These are phyloP conservation scores for Drosophila parthenogenetica DNA, from an alignment of 2,888 invertebrate genomes.

Conservation along the genomic window DNA sequence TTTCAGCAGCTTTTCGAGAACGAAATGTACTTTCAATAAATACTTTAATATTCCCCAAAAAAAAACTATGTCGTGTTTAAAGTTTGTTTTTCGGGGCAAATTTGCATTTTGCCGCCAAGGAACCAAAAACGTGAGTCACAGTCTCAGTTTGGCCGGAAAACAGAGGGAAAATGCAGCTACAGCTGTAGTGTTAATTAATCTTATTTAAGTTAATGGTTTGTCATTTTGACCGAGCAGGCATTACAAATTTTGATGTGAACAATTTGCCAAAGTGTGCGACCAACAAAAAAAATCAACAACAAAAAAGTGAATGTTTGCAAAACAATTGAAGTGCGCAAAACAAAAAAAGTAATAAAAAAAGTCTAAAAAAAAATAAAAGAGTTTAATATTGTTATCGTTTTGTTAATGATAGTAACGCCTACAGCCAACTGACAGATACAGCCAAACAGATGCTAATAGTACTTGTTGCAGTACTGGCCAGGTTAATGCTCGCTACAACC, in stretches of 20 bases:
- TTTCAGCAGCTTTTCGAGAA: slow-evolving; percentile 3
- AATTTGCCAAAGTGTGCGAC: slow-evolving; percentile 33
- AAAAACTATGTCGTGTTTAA: background rate
- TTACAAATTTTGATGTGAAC: slow-evolving; percentile 65
- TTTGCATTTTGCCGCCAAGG: slow-evolving; percentile 23
- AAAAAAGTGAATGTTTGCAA: slow-evolving; percentile 67
- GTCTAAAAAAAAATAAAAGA: slow-evolving; percentile 8
- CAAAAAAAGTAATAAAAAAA: background rate
- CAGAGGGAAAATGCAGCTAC: slow-evolving; percentile 40
- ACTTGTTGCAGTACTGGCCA: slow-evolving; percentile 27
- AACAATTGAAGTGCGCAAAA: slow-evolving; percentile 69
- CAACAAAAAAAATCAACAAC: slow-evolving; percentile 18
- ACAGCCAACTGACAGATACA: slow-evolving; percentile 29
- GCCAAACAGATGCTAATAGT: slow-evolving; percentile 41
- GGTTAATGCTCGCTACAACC: slow-evolving; percentile 78
- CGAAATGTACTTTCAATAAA: slow-evolving; percentile 50
- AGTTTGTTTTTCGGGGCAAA: slow-evolving; percentile 2
- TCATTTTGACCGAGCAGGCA: slow-evolving; percentile 59
- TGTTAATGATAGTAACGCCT: slow-evolving; percentile 77
- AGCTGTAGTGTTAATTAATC: slow-evolving; percentile 72
- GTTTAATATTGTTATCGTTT: slow-evolving; percentile 70
- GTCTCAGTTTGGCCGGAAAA: background rate
- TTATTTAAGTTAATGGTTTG: slow-evolving; percentile 72
- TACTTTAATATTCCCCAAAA: slow-evolving; percentile 23
- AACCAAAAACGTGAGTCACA: slow-evolving; percentile 44